Base-by-base conservation (phyloP, 2,113 vertebrate genomes). In the Xyliphius kryptos region DNA sequence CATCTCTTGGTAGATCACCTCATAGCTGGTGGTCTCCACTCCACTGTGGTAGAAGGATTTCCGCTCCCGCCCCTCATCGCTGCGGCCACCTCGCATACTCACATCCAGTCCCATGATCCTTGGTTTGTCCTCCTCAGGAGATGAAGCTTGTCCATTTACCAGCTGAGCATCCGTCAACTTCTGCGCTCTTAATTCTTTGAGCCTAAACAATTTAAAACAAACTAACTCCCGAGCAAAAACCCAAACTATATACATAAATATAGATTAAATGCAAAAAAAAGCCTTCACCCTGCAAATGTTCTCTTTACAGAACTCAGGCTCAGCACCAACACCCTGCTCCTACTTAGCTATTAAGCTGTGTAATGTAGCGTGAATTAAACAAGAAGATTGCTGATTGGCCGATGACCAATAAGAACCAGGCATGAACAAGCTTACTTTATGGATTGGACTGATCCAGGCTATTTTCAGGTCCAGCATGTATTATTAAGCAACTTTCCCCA, bases 61-160 rank as follows among this genome's bases (percentile, higher is more conserved):
- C 79, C 68, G 84, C 56, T 88, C 83, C 61, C 82, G 84, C 21
- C 83, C 82, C 65, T 89, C 83, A 53, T 86, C 89, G 0, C 87
- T 89, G 56, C 78, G 49, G 7, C 92, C 90, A 67, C 93, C 90
- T 92, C 91, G 92, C 17, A 83, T 82, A 17, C 87, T 89, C 47
- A 91, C 87, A 69, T 93, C 89, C 40, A 89, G 26, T 32, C 26
- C 26, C 26, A 32, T n/a, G n/a, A n/a, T 83, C 56, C 75, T 76
- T 58, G 86, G 74, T 67, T 68, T 72, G 57, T 81, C 76, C 41
- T 82, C 85, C 47, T 76, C 77, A 17, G 77, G 77, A 26, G 82
- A 75, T 36, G 66, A 65, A n/a, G 61, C 56, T 56, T 84, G 79
- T 61, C 85, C 87, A 48, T 88, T 87, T 70, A 89, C 81, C 61